These are phyloP conservation scores for Ornithoptera alexandrae DNA, from an alignment of 2,888 invertebrate species.

Conservation along the genomic window DNA sequence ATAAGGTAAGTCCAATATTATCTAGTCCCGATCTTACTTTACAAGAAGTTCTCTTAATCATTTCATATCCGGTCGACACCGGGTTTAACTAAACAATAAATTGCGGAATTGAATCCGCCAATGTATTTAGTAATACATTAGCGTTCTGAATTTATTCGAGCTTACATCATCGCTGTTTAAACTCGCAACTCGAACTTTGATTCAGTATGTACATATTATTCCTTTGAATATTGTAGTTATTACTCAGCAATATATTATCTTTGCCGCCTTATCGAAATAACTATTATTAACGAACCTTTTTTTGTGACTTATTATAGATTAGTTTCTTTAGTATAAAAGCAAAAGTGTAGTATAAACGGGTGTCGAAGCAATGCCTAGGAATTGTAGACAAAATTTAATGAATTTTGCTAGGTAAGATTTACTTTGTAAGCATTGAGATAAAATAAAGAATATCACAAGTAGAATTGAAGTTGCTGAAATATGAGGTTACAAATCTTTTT, in stretches of 20 bases:
- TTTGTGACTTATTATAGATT: neutral
- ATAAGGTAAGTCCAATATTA: conserved; percentile 23
- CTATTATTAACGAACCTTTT: neutral
- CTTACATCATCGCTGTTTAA: conserved; percentile 21
- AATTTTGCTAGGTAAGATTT: conserved; percentile 27
- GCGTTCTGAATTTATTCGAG: too few relatives aligned
- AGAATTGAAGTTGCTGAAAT: too few relatives aligned
- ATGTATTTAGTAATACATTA: too few relatives aligned
- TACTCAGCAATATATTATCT: conserved; percentile 20
- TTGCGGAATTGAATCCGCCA: conserved; percentile 12
- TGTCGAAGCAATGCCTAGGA: neutral
- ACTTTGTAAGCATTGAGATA: neutral
- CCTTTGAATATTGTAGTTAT: conserved; percentile 2
- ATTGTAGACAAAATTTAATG: conserved; percentile 23
- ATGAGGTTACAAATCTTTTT: too few relatives aligned
- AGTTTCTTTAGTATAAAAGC: neutral
- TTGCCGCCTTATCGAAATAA: neutral
- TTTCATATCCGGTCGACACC: conserved; percentile 3
- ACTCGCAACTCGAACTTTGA: neutral
- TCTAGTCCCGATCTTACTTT: too few relatives aligned
- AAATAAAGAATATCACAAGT: too few relatives aligned
- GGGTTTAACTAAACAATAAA: conserved; percentile 18
- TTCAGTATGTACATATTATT: conserved; percentile 1
- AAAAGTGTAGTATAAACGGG: neutral
- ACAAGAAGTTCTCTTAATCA: too few relatives aligned